Evolutionary conservation across 2,888 invertebrate species (phyloP).

Genomic region (Scaptodrosophila latifasciaeformis): DNA sequence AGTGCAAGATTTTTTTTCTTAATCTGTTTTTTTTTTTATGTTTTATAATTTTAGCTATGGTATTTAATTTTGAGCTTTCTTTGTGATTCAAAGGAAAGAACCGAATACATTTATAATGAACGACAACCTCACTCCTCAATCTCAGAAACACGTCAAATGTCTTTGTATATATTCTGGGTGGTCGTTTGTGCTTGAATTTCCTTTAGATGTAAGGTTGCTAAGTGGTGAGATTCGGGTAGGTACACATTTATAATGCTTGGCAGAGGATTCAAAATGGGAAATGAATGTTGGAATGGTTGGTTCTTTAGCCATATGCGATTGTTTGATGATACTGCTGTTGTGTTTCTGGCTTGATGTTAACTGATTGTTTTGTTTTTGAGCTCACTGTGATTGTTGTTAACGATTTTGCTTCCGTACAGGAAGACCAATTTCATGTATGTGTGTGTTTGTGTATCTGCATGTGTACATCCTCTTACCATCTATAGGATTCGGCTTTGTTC

Average conservation of each 20-base stretch:
- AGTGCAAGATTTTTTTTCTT: no score
- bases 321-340: constrained; percentile 1
- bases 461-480: constrained; percentile 58
- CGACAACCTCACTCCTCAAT: no score
- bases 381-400: constrained; percentile 55
- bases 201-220: constrained; percentile 53
- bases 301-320: constrained; percentile 3
- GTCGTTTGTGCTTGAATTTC: no score
- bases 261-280: constrained; percentile 13
- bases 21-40: background rate
- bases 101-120: no score
- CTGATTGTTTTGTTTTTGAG: constrained; percentile 50
- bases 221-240: constrained; percentile 31
- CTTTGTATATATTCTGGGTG: no score
- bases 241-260: constrained; percentile 52
- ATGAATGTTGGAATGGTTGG: background rate
- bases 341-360: constrained; percentile 13
- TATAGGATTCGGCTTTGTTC: constrained; percentile 59
- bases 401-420: constrained; percentile 15
- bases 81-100: constrained; percentile 39
- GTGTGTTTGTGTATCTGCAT: constrained; percentile 20
- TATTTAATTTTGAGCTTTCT: constrained; percentile 27
- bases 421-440: no score
- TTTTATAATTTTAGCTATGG: constrained; percentile 2
- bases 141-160: no score